Evolutionary conservation across 2,888 invertebrate species (phyloP).

Genomic region (Odontothrips loti): DNA sequence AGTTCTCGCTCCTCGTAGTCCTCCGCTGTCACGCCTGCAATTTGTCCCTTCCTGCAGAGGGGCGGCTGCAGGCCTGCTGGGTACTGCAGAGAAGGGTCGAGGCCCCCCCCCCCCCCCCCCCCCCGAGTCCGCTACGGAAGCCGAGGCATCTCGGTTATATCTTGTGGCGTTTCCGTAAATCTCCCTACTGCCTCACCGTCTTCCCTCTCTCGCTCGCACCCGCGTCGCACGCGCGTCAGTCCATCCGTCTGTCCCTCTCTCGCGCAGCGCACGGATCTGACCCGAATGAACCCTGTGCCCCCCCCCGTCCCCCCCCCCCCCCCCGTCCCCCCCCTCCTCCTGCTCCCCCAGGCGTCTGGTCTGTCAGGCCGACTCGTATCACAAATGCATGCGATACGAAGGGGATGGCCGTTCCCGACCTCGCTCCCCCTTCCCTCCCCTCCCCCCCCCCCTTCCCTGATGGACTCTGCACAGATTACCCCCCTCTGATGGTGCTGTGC

Average conservation of each 20-base stretch:
- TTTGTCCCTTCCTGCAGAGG: no score
- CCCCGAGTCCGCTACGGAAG: not conserved
- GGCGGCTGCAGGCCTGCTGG: not conserved
- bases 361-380: slow-evolving; percentile 1
- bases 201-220: not conserved
- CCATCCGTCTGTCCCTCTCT: not conserved
- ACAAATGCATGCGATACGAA: slow-evolving; percentile 4
- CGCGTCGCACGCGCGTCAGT: not conserved
- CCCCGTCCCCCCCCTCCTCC: not conserved
- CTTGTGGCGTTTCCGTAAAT: no score
- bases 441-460: not conserved
- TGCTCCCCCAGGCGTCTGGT: not conserved
- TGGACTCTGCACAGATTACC: not conserved
- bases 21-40: no score
- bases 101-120: not conserved
- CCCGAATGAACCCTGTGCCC: not conserved
- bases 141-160: no score
- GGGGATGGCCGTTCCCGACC: not conserved
- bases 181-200: no score
- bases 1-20: no score
- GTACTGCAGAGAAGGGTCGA: not conserved
- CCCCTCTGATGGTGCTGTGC: not conserved
- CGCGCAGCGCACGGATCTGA: not conserved
- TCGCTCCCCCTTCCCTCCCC: not conserved
- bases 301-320: not conserved